Conservation (phyloP, 2,888 invertebrate genomes). For the Caenorhabditis japonica region DNA sequence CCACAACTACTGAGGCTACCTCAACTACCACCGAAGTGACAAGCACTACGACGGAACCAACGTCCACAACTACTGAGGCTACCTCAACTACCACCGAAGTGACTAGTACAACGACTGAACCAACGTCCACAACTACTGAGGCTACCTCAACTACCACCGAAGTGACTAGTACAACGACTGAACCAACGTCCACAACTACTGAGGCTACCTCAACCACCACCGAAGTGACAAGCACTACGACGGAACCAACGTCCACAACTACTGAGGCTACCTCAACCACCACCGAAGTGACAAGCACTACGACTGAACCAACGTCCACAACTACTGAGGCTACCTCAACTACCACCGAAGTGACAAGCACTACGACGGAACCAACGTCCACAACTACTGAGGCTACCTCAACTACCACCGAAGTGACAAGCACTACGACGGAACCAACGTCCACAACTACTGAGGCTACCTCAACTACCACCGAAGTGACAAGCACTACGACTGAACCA, state of each 20-base stretch:
- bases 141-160: slow-evolving; percentile 16
- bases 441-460: too few species aligned
- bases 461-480: too few species aligned
- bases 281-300: too few species aligned
- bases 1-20: not conserved
- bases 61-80: slow-evolving; percentile 13
- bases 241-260: slow-evolving; percentile 6
- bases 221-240: slow-evolving; percentile 4
- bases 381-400: too few species aligned
- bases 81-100: slow-evolving; percentile 24
- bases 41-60: slow-evolving; percentile 19
- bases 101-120: slow-evolving; percentile 8
- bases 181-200: slow-evolving; percentile 16
- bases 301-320: too few species aligned
- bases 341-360: too few species aligned
- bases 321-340: too few species aligned
- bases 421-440: too few species aligned
- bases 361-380: too few species aligned
- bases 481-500: too few species aligned
- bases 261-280: slow-evolving; percentile 2
- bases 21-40: not conserved
- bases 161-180: slow-evolving; percentile 11
- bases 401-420: too few species aligned
- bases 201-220: slow-evolving; percentile 16
- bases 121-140: slow-evolving; percentile 13